Conservation (phyloP, 2,888 invertebrate species). For the Germaria angustata region DNA sequence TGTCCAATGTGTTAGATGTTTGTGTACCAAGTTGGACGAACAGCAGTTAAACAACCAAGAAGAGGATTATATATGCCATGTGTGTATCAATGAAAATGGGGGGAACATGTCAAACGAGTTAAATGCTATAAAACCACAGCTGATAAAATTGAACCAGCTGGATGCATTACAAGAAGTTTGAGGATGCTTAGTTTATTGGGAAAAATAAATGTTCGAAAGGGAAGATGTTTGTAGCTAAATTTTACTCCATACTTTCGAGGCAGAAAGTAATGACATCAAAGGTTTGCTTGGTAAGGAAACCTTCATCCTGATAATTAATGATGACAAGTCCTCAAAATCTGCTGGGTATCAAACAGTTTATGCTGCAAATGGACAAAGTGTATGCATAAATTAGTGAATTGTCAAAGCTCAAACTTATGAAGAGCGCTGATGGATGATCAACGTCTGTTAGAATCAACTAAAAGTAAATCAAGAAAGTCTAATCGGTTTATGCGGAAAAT, state of each 20-base stretch:
- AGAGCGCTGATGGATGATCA: too few relatives aligned
- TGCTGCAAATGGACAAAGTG: too few relatives aligned
- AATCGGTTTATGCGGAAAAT: too few relatives aligned
- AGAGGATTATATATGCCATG: background rate
- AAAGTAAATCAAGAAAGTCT: too few relatives aligned
- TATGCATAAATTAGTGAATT: too few relatives aligned
- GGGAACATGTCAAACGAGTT: background rate
- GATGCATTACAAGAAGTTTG: constrained; percentile 1
- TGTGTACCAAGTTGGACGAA: background rate
- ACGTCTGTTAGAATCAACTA: too few relatives aligned
- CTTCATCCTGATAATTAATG: too few relatives aligned
- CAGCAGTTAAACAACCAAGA: background rate
- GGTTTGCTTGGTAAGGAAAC: too few relatives aligned
- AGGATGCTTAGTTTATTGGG: constrained; percentile 7
- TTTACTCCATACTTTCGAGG: constrained; percentile 7
- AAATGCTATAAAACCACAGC: constrained; percentile 3
- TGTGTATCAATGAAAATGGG: background rate
- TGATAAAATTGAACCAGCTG: constrained; percentile 9
- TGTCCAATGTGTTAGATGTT: background rate
- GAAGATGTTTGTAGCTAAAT: background rate
- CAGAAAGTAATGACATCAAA: constrained; percentile 20
- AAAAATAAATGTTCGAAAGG: constrained; percentile 2
- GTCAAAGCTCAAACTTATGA: too few relatives aligned
- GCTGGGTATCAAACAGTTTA: too few relatives aligned
- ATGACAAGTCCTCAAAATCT: too few relatives aligned